Evolutionary conservation across 1,140 invertebrate genomes (phyloP), one percentile per base, ranked within the genome.

Genomic region (Tyrophagus putrescentiae): DNA sequence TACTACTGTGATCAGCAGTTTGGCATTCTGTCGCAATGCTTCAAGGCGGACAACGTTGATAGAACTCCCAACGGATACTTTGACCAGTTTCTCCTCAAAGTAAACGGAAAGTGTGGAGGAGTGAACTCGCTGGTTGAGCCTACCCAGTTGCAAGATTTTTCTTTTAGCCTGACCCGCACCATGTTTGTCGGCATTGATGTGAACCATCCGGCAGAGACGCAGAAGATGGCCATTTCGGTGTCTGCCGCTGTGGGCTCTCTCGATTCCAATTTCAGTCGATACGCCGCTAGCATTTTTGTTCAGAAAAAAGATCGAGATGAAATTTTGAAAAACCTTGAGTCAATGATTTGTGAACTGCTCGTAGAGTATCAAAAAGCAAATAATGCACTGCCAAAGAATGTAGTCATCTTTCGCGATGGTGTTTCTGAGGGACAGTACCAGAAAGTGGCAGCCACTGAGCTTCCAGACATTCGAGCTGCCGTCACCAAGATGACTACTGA

Each of bases 91-190:
- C 68, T 90, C 16, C 68, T 87, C 0, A 92, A 93, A 75, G 77
- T 92, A 0, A 84, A 84, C 69, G 81, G 84, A 0, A 92, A 93
- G 70, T 65, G 91, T 27, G 84, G 86, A 72, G 85, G 86, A 0
- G 72, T 79, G 0, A 93, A 92, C 75, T 84, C 88, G 68, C 72
- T 68, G 18, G 65, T 87, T 23, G n/a, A 39, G 58, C 41, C 7
- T 18, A n/a, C 5, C 4, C 27, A 18, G 3, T 21, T 9, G 18
- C 76, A 2, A 70, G 73, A 0, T 18, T n/a, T 60, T 4, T n/a
- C 45, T 1, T 34, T 44, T 2, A 23, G 50, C n/a, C 27, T 36
- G 27, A 4, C 9, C 4, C 23, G 50, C n/a, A 27, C 33, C 1
- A 62, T 62, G 61, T 9, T 61, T 11, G 7, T 64, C 18, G 61